Evolutionary conservation across 2,888 invertebrate species (phyloP), one percentile per base, ranked within the genome.

Genomic region (Leptarthrus brevirostris): DNA sequence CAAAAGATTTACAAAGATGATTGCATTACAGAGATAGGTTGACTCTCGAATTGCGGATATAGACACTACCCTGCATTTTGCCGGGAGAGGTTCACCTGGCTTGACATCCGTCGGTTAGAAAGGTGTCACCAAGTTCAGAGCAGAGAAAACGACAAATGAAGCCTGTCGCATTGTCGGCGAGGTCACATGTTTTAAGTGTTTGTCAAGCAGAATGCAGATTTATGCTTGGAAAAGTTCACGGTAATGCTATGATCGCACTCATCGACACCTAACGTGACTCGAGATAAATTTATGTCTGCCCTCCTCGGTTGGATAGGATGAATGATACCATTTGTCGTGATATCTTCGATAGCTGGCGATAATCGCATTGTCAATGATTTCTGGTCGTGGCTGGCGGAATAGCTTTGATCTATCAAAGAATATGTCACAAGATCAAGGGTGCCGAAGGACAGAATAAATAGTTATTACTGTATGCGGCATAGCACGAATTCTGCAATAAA

Each of bases 141-240:
- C 53, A 54, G 26, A 40, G 66, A 64, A 56, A 64, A 71, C 75
- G 75, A 75, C 75, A 75, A 75, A 75, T 75, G 75, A 75, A 61
- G 73, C 30, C 75, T 75, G 75, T 75, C 75, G 73, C 70, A 73
- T 75, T 75, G 75, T 75, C 73, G 70, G 71, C 64, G 52, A 74
- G 75, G 75, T 74, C 75, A 71, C 56, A 54, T 54, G 40, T 14
- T 22, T 20, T 22, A 40, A 72, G 47, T 56, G 47, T 72, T 72
- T 72, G 58, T 72, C 72, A 56, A 36, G 14, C 54, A 56, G 44
- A 54, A 71, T 71, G 71, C 71, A 71, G 54, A 71, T 71, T 71
- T 71, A 71, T 71, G 44, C 54, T 44, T 56, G 12, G 52, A 30
- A 30, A 30, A 52, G 69, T 69, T 69, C 69, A 69, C 30, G 49